These are phyloP conservation scores for Terebella lapidaria DNA, from an alignment of 2,888 invertebrate species.

Conservation along the genomic window DNA sequence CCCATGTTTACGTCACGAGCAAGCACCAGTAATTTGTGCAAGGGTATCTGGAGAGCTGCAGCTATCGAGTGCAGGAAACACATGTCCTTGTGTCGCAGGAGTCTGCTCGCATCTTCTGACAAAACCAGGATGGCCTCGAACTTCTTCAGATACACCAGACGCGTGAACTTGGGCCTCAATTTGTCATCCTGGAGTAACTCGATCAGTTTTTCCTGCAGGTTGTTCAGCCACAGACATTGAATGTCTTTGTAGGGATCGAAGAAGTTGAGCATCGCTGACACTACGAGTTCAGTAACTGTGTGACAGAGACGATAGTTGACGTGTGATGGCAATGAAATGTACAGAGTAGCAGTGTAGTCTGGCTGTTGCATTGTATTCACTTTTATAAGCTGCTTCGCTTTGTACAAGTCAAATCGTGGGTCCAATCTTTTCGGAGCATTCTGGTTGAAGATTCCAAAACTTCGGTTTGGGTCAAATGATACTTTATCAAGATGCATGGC, in stretches of 20 bases:
- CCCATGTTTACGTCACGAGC: too few species aligned
- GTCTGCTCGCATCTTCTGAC: neutral
- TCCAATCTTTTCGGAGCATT: neutral
- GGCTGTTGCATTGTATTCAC: neutral
- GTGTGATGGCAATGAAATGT: neutral
- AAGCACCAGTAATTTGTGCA: neutral
- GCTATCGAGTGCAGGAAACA: constrained; percentile 4
- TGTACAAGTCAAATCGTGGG: neutral
- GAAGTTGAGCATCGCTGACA: constrained; percentile 6
- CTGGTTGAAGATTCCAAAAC: too few species aligned
- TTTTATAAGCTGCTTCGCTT: neutral
- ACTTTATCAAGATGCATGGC: too few species aligned
- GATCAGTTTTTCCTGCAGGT: constrained; percentile 2
- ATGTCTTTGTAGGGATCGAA: constrained; percentile 4
- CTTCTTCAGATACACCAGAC: constrained; percentile 1
- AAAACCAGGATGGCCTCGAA: constrained; percentile 6
- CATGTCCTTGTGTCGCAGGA: constrained; percentile 7
- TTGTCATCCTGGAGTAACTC: neutral
- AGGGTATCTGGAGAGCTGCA: neutral
- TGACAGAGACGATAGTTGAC: constrained; percentile 3
- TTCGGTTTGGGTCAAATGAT: too few species aligned
- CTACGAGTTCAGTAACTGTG: constrained; percentile 3
- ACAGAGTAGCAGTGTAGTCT: constrained; percentile 5
- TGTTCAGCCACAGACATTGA: constrained; percentile 10
- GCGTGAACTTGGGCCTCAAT: constrained; percentile 1